phyloP scores from a whole-genome alignment of 2,113 vertebrate genomes.

The Mormoops blainvillei region DNA sequence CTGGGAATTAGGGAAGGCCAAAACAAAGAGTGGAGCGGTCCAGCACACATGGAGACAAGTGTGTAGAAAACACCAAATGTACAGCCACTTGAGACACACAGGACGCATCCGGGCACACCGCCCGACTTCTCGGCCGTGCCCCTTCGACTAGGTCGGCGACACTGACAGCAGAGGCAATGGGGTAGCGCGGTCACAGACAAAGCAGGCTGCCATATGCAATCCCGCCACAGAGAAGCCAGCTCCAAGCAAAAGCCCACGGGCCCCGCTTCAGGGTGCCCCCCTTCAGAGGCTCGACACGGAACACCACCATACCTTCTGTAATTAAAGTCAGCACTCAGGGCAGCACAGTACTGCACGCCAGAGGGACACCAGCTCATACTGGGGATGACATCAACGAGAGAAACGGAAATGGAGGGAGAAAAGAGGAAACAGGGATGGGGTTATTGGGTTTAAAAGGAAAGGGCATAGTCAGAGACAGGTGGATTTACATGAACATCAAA shows the following conservation, averaged over 20 bases:
- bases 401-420: slow-evolving; percentile 73
- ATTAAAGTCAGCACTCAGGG: slow-evolving; percentile 85
- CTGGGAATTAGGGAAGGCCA: not conserved
- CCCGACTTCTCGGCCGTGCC: fast-evolving
- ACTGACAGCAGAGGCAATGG: not conserved
- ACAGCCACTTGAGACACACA: not conserved
- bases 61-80: not conserved
- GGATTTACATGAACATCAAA: not conserved
- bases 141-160: not conserved
- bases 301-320: slow-evolving; percentile 89
- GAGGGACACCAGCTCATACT: slow-evolving; percentile 97
- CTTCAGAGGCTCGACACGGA: slow-evolving; percentile 26
- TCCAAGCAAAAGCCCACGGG: slow-evolving; percentile 11
- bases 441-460: slow-evolving; percentile 73
- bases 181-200: slow-evolving; percentile 31
- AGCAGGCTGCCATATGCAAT: slow-evolving; percentile 49
- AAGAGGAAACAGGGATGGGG: slow-evolving; percentile 73
- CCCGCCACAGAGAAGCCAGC: slow-evolving; percentile 58
- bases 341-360: slow-evolving; percentile 80
- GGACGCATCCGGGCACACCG: not conserved
- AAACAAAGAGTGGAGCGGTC: not conserved
- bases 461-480: slow-evolving; percentile 50
- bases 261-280: not conserved
- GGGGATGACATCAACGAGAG: slow-evolving; percentile 76
- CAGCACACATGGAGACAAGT: not conserved